Base-by-base conservation (phyloP, 2,888 invertebrate species). In the Fragum sueziense region DNA sequence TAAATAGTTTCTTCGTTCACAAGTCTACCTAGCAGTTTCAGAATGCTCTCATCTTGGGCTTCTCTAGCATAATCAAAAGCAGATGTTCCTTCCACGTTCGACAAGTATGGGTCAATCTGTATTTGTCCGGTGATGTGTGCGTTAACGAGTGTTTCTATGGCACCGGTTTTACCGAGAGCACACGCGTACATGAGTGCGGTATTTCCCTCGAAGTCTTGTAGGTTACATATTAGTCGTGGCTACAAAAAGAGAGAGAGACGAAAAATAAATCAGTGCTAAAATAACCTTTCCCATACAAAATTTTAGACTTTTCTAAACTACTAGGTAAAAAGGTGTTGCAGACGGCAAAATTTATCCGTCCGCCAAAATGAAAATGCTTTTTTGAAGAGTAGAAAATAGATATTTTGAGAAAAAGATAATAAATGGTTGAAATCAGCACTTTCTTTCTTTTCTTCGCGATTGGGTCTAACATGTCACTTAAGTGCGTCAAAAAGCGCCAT, bases 131-230 rank as follows among this genome's bases (percentile, higher is more conserved):
- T 47, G 14, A 69, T 20, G 47, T 78, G 72, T 3, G 79, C 76
- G 33, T 74, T 73, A 3, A 82, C 34, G 9, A 85, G 51, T 3
- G 70, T 68, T 52, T 72, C 65, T 1, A 85, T 74, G 7, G 73
- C 34, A 4, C 75, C 72, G 11, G 34, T 57, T 29, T 84, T 77
- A 7, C 85, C 81, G 25, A 79, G 70, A 17, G 76, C 74, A 34
- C 84, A 80, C 20, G 85, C 86, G 65, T 81, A 83, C 86, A 86
- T 86, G 9, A 86, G 74, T 0, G 82, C 82, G 2, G 85, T 86
- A 61, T 78, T 82, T 29, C 86, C 86, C 57, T 86, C 78, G 9
- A 71, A 69, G 62, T 86, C 86, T 52, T 79, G 68, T 6, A 75
- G 20, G 54, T 85, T 84, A 22, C 76, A 77, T 52, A 85, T 59